Evolutionary conservation across 2,888 invertebrate species (phyloP).

Genomic region (Brachycybe producta): DNA sequence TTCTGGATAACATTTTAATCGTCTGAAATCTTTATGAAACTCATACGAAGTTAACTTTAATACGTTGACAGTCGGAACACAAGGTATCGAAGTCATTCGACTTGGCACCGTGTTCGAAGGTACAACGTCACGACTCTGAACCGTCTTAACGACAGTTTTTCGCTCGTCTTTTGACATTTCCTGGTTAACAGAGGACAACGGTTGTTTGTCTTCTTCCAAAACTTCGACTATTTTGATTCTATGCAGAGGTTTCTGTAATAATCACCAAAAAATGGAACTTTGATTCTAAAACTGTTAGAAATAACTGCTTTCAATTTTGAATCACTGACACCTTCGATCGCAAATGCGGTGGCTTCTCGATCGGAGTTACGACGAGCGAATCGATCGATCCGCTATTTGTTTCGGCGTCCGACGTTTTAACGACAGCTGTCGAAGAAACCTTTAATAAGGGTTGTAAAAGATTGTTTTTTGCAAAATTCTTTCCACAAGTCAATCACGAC

Average conservation of each 20-base stretch:
- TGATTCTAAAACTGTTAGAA: not conserved
- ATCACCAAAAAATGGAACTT: not conserved
- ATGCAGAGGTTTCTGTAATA: not conserved
- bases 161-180: not conserved
- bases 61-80: too few relatives aligned
- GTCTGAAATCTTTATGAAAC: conserved; percentile 5
- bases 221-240: not conserved
- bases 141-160: not conserved
- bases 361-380: too few relatives aligned
- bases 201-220: not conserved
- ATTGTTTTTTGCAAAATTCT: not conserved
- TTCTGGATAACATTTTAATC: conserved; percentile 10
- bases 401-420: not conserved
- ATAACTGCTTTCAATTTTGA: too few relatives aligned
- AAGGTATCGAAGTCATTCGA: not conserved
- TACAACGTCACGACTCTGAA: not conserved
- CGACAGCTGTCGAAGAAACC: not conserved
- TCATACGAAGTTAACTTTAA: conserved; percentile 1
- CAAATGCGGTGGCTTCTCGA: conserved; percentile 1
- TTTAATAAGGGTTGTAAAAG: not conserved
- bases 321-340: not conserved
- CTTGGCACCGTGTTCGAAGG: not conserved
- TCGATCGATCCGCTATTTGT: not conserved
- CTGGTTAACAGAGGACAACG: not conserved
- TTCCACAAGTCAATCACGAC: too few relatives aligned